Evolutionary conservation across 1,140 invertebrate genomes (phyloP), one percentile per base, ranked within the genome.

Genomic region (Zaprionus ornatus): DNA sequence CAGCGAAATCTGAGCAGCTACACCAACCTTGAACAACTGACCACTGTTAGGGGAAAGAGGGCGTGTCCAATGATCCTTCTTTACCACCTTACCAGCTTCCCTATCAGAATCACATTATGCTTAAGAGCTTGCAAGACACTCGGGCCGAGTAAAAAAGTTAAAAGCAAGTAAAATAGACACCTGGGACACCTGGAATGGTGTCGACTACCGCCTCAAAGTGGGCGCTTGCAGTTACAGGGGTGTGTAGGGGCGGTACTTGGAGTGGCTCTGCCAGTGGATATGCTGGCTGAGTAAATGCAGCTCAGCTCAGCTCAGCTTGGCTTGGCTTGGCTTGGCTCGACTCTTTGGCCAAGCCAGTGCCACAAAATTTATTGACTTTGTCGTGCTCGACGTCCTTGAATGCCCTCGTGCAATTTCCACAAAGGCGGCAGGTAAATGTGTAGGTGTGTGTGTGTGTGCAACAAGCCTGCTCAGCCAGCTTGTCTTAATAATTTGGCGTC

Each of bases 131-230:
- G 76, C 78, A 82, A 87, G 80, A 82, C 79, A 56, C 70, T 60
- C 64, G 55, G 69, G 64, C 77, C 80, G 78, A 45, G 40, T 88
- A 79, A 73, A 71, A 67, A 80, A 84, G 77, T 88, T 84, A 80
- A 87, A 88, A 87, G 84, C 84, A 84, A 79, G 80, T 87, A 80
- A 87, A 87, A 84, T 80, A 84, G 84, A 83, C 84, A 88, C 77
- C 80, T 88, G 84, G 84, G 84, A 87, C 83, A 67, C 42, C 61
- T 27, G 25, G 42, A 50, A 13, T 17, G 40, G n/a, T 17, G 40
- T 17, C 15, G 40, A 17, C 15, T n/a, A n/a, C 10, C 7, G n/a
- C 40, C 40, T 45, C 7, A 60, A 73, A 23, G 66, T 57, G 59
- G 32, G n/a, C 56, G 52, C 54, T 37, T 73, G 64, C 66, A 69